Conservation (phyloP, 2,888 invertebrate species). For the Rhaphigaster nebulosa region DNA sequence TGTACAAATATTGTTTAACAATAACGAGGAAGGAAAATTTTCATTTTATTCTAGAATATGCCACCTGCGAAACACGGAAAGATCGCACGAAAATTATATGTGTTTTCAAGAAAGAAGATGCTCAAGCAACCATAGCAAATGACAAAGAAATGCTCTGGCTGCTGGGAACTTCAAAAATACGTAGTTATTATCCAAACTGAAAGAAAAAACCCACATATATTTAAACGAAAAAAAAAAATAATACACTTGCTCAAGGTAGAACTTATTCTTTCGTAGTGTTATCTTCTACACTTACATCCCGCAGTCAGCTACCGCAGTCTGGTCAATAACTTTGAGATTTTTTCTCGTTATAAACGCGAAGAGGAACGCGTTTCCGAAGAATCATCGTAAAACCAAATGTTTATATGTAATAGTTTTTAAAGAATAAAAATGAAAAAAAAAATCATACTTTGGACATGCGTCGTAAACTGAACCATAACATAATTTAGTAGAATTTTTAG, state of each 20-base stretch:
- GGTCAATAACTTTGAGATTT: constrained; percentile 3
- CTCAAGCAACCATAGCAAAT: neutral
- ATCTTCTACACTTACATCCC: neutral
- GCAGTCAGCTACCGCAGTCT: neutral
- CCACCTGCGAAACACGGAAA: too few species aligned
- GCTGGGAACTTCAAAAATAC: neutral
- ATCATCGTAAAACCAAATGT: neutral
- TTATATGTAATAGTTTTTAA: neutral
- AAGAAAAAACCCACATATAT: neutral
- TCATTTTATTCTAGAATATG: too few species aligned
- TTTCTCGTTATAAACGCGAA: neutral
- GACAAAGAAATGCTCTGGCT: neutral
- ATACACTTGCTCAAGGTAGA: neutral
- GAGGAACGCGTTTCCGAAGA: neutral
- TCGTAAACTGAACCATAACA: too few species aligned
- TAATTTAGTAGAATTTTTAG: too few species aligned
- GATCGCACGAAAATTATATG: too few species aligned
- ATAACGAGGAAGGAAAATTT: too few species aligned
- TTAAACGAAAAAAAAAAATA: neutral
- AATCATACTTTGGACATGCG: too few species aligned
- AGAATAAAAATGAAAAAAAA: too few species aligned
- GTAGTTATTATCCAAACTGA: neutral
- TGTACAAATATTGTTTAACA: too few species aligned
- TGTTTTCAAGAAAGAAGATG: too few species aligned
- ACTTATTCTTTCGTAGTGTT: neutral